Conservation (phyloP, 2,888 invertebrate species). For the Clivina fossor region DNA sequence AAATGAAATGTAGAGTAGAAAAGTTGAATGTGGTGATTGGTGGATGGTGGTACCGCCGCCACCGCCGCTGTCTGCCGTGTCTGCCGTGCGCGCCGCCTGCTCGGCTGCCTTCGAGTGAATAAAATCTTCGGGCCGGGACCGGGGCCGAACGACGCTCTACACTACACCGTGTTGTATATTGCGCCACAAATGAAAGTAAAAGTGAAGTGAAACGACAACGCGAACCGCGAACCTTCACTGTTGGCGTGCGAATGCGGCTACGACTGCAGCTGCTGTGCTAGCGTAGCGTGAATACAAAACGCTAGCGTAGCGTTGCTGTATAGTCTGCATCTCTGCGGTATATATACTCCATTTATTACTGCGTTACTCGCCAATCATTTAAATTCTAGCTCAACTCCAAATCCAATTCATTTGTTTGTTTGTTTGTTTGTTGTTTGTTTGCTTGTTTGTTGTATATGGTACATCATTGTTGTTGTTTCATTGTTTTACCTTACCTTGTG, state of each 20-base stretch:
- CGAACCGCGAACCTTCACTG: slow-evolving; percentile 37
- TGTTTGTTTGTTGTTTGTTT: neutral
- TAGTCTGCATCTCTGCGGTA: too few species aligned
- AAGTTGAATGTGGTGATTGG: neutral
- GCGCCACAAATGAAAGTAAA: slow-evolving; percentile 58
- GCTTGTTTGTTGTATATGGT: too few species aligned
- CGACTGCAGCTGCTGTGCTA: slow-evolving; percentile 30
- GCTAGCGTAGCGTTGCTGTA: too few species aligned
- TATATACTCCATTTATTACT: too few species aligned
- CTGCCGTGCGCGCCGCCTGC: slow-evolving; percentile 40
- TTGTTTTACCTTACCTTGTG: too few species aligned
- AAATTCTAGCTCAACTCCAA: too few species aligned
- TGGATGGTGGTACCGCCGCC: slow-evolving; percentile 22
- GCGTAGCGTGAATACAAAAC: slow-evolving; percentile 30
- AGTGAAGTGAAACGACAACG: slow-evolving; percentile 51
- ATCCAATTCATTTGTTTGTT: neutral
- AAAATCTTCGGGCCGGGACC: slow-evolving; percentile 54
- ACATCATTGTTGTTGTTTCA: too few species aligned
- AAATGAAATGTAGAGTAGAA: neutral
- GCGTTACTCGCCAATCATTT: too few species aligned
- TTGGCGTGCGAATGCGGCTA: slow-evolving; percentile 34
- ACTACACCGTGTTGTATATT: slow-evolving; percentile 52
- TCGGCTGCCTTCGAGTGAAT: slow-evolving; percentile 49
- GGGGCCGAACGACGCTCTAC: slow-evolving; percentile 52
- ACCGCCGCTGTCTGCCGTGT: slow-evolving; percentile 35